Percentiles rank a stretch among this genome's conserved stretches.
Conservation (phyloP, 92 coral and sea anemone species). For the Desmophyllum pertusum region DNA sequence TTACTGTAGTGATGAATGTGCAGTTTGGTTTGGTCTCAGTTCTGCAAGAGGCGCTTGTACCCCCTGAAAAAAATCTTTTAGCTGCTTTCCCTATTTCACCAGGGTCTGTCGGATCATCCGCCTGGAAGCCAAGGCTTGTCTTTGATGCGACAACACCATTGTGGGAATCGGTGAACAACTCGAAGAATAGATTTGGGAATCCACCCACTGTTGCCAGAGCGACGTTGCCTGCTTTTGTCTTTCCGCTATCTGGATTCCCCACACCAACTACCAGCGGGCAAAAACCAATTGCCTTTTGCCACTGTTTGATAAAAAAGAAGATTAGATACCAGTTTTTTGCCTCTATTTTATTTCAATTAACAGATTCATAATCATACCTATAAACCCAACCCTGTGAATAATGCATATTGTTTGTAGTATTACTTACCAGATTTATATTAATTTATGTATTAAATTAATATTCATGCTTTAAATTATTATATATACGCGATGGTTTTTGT, state of each 20-base stretch:
- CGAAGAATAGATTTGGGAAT: neutral
- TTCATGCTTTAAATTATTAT: too few species aligned
- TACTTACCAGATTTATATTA: too few species aligned
- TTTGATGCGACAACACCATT: slow-evolving; percentile 18
- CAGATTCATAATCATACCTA: too few species aligned
- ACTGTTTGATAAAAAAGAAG: slow-evolving; percentile 8
- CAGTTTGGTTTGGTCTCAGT: slow-evolving; percentile 17
- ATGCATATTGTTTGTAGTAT: too few species aligned
- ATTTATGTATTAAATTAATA: too few species aligned
- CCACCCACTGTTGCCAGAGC: slow-evolving; percentile 41
- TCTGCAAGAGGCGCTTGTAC: slow-evolving; percentile 7
- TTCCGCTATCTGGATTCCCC: slow-evolving; percentile 41
- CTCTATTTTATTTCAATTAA: too few species aligned
- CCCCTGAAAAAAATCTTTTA: slow-evolving; percentile 45
- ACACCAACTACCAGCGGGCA: slow-evolving; percentile 40
- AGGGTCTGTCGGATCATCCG: neutral
- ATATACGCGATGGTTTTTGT: too few species aligned
- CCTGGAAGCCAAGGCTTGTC: slow-evolving; percentile 5
- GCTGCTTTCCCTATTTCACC: slow-evolving; percentile 52
- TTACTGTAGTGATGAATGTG: slow-evolving; percentile 38
- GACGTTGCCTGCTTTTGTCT: slow-evolving; percentile 50
- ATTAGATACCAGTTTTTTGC: too few species aligned
- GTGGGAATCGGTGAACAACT: neutral
- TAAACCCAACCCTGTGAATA: too few species aligned
- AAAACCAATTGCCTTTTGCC: slow-evolving; percentile 45